Percentiles rank a stretch among this genome's conserved stretches.
Evolutionary conservation across 1,140 invertebrate species (phyloP).

Genomic region (Ips typographus): DNA sequence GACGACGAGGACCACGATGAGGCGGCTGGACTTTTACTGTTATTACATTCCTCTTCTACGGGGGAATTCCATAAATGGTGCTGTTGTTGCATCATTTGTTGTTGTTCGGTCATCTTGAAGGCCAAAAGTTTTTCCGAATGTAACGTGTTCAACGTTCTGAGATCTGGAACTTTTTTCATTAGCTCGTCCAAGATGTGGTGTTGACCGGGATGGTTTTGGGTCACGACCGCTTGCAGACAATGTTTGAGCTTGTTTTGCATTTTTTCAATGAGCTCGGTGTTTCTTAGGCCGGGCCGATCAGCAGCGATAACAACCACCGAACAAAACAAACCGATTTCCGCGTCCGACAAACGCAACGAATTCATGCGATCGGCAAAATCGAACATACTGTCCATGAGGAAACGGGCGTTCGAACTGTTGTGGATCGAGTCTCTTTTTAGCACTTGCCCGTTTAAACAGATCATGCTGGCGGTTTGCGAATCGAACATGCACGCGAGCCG

Average conservation of each 20-base stretch:
- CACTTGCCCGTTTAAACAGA: conserved; percentile 90
- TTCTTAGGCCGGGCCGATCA: conserved; percentile 89
- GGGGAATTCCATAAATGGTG: conserved; percentile 59
- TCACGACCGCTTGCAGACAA: conserved; percentile 82
- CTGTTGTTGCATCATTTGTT: conserved; percentile 72
- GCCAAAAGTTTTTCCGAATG: conserved; percentile 95
- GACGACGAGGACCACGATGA: conserved; percentile 69
- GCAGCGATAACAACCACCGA: conserved; percentile 92
- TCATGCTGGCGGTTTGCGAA: conserved; percentile 84
- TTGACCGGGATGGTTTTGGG: conserved; percentile 80
- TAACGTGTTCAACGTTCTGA: conserved; percentile 91
- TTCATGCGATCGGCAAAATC: conserved; percentile 96
- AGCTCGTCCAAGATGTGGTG: conserved; percentile 81
- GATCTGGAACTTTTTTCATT: conserved; percentile 91
- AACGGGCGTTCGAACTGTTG: conserved; percentile 86
- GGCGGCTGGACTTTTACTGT: conserved; percentile 59
- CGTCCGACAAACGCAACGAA: conserved; percentile 83
- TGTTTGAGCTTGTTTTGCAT: conserved; percentile 88
- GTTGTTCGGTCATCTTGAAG: conserved; percentile 87
- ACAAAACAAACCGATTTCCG: conserved; percentile 92
- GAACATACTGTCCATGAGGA: conserved; percentile 95
- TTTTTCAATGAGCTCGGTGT: conserved; percentile 87
- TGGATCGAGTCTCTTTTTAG: conserved; percentile 87
- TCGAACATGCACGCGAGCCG: conserved; percentile 93
- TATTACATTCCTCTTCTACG: conserved; percentile 62